Conservation (phyloP, 2,888 invertebrate genomes). For the Drosophila prostipennis region DNA sequence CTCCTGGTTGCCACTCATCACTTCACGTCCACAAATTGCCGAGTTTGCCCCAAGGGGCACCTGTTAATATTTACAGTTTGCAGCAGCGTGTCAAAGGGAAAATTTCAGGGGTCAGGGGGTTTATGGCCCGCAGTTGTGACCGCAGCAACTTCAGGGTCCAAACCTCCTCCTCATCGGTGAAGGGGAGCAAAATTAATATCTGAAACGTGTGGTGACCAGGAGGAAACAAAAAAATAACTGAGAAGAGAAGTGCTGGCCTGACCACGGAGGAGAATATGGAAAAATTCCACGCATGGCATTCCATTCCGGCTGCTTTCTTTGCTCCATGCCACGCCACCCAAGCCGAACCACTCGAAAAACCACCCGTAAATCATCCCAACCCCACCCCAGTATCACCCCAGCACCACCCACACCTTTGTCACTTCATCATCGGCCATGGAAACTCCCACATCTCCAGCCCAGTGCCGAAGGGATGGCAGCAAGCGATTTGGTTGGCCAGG, state of each 20-base stretch:
- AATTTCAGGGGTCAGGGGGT: not conserved
- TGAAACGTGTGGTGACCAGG: constrained; percentile 48
- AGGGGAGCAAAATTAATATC: constrained; percentile 59
- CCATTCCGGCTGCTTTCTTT: constrained; percentile 10
- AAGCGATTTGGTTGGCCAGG: constrained; percentile 75
- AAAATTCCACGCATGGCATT: constrained; percentile 43
- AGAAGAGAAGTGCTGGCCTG: constrained; percentile 11
- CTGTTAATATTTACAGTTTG: constrained; percentile 37
- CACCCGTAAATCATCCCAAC: constrained; percentile 3
- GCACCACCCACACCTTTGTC: constrained; percentile 4
- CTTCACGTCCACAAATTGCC: constrained; percentile 7
- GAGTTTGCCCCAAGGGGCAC: constrained; percentile 15
- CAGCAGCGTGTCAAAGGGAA: constrained; percentile 27
- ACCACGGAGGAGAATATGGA: constrained; percentile 47
- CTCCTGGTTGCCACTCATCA: not conserved
- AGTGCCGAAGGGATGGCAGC: constrained; percentile 49
- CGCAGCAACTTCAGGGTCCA: constrained; percentile 29
- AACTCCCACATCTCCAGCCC: constrained; percentile 17
- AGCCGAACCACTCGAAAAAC: not conserved
- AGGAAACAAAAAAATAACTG: constrained; percentile 12
- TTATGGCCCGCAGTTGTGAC: constrained; percentile 18
- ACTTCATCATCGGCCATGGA: constrained; percentile 1
- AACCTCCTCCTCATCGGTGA: not conserved
- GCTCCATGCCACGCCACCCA: constrained; percentile 11
- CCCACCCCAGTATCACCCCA: not conserved